Percentiles rank a stretch among this genome's conserved stretches.
Evolutionary conservation across 2,113 vertebrate species (phyloP).

Genomic region (Seriola dumerili): DNA sequence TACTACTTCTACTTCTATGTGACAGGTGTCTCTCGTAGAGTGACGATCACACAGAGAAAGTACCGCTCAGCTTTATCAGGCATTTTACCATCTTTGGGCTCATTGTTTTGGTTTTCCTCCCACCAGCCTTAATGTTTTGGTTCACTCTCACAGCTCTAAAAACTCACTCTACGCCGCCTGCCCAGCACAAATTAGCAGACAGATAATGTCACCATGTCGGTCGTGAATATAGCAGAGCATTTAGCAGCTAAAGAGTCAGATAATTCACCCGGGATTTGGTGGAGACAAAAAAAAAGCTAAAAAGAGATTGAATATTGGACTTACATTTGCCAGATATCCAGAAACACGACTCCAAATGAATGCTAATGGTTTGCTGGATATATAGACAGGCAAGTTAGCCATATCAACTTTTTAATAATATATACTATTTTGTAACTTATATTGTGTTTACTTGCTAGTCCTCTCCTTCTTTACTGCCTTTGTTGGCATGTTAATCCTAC

Average conservation of each 20-base stretch:
- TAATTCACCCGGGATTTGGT: background rate
- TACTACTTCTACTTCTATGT: no score
- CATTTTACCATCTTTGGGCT: background rate
- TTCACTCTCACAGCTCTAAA: background rate
- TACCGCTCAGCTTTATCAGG: background rate
- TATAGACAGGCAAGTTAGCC: no score
- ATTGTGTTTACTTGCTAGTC: background rate
- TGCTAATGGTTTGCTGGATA: no score
- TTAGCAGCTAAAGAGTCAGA: background rate
- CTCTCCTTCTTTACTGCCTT: background rate
- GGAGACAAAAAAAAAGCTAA: no score
- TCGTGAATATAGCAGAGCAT: background rate
- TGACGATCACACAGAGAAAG: no score
- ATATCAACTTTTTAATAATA: no score
- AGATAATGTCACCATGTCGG: background rate
- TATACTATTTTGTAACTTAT: no score
- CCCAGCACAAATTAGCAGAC: conserved; percentile 3
- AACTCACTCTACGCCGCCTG: background rate
- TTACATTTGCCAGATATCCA: no score
- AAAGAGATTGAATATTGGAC: no score
- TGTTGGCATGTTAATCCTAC: background rate
- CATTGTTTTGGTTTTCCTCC: conserved; percentile 7
- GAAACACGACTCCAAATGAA: no score
- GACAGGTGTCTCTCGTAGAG: background rate
- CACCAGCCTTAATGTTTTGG: background rate